These are phyloP conservation scores for Neotoxoptera formosana DNA, from an alignment of 1,140 invertebrate species.

Conservation along the genomic window DNA sequence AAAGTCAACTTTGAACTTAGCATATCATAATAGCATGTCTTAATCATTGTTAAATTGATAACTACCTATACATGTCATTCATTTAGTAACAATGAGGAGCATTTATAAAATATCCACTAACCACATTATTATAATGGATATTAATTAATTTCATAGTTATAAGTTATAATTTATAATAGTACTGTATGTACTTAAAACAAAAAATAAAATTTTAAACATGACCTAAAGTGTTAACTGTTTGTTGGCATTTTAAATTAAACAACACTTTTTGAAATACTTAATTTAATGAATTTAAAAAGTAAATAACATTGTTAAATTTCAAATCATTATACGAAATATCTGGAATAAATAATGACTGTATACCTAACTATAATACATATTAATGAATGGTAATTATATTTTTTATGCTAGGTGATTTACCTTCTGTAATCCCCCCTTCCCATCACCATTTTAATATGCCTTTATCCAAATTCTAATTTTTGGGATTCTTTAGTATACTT, in stretches of 20 bases:
- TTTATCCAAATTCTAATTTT: not conserved
- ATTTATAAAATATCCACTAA: not conserved
- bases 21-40: not conserved
- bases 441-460: no score
- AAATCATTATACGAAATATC: not conserved
- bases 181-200: not conserved
- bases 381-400: not conserved
- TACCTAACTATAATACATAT: not conserved
- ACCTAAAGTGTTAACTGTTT: not conserved
- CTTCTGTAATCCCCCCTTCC: no score
- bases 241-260: not conserved
- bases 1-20: not conserved
- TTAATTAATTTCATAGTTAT: not conserved
- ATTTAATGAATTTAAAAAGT: not conserved
- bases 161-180: not conserved
- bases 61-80: not conserved
- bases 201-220: not conserved
- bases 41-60: not conserved
- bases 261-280: not conserved
- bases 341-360: not conserved
- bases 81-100: not conserved
- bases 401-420: not conserved
- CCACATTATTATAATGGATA: not conserved
- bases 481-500: not conserved
- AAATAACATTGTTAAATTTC: not conserved